Conservation (phyloP, 2,888 invertebrate genomes). For the Drosophila bunnanda region DNA sequence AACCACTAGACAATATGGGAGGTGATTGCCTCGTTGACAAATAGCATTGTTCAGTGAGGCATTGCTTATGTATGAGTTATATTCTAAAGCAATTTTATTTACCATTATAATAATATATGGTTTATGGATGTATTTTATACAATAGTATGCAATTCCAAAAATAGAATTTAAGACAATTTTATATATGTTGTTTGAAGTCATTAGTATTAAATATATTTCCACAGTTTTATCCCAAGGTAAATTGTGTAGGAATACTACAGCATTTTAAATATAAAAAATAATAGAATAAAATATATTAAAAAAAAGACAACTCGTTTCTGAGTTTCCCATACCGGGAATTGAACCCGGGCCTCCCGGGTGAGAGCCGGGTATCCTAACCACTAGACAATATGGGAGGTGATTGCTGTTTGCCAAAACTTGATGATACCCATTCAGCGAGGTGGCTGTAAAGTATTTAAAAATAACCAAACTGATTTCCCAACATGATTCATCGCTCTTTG, state of each 20-base stretch:
- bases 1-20: constrained; percentile 84
- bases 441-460: neutral
- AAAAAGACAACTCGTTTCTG: neutral
- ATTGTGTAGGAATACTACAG: too few relatives aligned
- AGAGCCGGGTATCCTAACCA: neutral
- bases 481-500: neutral
- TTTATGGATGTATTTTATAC: too few relatives aligned
- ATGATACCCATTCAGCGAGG: neutral
- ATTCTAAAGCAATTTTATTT: too few relatives aligned
- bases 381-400: constrained; percentile 3
- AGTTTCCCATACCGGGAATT: constrained; percentile 91
- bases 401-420: fast-evolving
- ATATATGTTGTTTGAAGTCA: too few relatives aligned
- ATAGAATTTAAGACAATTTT: too few relatives aligned
- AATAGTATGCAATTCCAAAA: too few relatives aligned
- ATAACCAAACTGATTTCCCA: neutral
- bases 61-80: too few relatives aligned
- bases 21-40: neutral
- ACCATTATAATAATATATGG: too few relatives aligned
- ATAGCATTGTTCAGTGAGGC: too few relatives aligned
- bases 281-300: neutral
- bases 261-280: too few relatives aligned
- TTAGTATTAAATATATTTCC: too few relatives aligned
- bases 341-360: constrained; percentile 90
- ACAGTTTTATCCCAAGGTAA: too few relatives aligned